phyloP scores from a whole-genome alignment of 2,797 vertebrate genomes.

The Siniperca undulata region DNA sequence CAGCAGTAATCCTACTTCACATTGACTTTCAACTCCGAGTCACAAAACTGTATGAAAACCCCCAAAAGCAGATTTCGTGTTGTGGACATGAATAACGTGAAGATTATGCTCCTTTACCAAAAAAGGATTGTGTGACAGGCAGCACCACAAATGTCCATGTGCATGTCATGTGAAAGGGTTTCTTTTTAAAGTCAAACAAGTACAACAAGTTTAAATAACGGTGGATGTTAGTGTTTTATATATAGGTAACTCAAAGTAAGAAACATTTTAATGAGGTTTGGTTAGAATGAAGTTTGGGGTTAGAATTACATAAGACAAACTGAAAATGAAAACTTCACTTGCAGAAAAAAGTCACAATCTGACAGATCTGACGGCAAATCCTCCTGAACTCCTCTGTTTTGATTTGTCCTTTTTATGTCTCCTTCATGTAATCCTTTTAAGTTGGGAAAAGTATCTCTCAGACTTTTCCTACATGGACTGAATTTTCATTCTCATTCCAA shows the following conservation, averaged over 20 bases:
- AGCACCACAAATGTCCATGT: slow-evolving; percentile 8
- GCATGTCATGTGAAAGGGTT: neutral
- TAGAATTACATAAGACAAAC: slow-evolving; percentile 29
- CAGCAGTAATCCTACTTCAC: slow-evolving; percentile 1
- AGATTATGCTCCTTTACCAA: slow-evolving; percentile 7
- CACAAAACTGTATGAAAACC: neutral
- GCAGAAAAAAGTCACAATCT: slow-evolving; percentile 35
- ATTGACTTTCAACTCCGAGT: neutral
- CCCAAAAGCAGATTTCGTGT: neutral
- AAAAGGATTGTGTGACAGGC: slow-evolving; percentile 9
- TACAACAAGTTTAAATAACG: neutral
- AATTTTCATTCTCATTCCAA: slow-evolving; percentile 41
- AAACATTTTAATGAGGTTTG: slow-evolving; percentile 16
- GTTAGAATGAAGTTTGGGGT: slow-evolving; percentile 3
- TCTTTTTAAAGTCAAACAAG: slow-evolving; percentile 39
- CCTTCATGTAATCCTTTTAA: slow-evolving; percentile 32
- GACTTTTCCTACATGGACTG: slow-evolving; percentile 16
- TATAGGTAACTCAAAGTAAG: neutral
- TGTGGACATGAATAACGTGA: slow-evolving; percentile 8
- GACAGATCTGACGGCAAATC: slow-evolving; percentile 52
- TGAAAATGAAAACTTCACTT: slow-evolving; percentile 24
- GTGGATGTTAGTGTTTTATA: neutral
- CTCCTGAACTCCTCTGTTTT: slow-evolving; percentile 41
- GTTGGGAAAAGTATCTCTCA: slow-evolving; percentile 17
- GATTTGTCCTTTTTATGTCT: slow-evolving; percentile 33